Evolutionary conservation across 2,888 invertebrate species (phyloP), one percentile per base, ranked within the genome.

Genomic region (Alloplasta piceator): DNA sequence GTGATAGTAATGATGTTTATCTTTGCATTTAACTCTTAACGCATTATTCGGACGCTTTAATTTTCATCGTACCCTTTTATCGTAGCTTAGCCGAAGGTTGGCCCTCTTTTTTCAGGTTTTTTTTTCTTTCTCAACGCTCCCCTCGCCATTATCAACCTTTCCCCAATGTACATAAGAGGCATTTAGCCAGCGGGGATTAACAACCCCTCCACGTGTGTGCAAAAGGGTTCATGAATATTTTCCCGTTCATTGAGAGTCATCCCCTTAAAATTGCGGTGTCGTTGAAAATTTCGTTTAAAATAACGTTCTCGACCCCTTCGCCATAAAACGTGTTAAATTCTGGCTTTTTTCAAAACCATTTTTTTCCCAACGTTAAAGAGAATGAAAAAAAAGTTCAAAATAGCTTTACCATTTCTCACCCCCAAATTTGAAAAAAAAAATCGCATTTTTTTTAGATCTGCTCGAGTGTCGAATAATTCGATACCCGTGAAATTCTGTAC

Each of bases 141-240:
- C 16, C n/a, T n/a, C 9, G 6, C 43, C 64, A 36, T 66, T 43
- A 38, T 64, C 66, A 78, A 75, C 41, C 74, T 60, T 67, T 74
- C 14, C 61, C 66, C 61, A 61, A 74, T 48, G 38, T 61, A 36
- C 50, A 67, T 60, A 71, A 75, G 75, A 73, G 14, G 43, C 7
- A 61, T 74, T 81, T 74, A 81, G 70, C 52, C 55, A 48, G 38
- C 38, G 50, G 50, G 74, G 66, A 66, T 67, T 67, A 74, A 38
- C 58, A 26, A 5, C 50, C 41, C 55, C 7, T 10, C 7, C 43
- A 43, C 7, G 38, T 12, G 43, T 36, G 58, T 12, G 61, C 38
- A 60, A 74, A 58, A 48, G 55, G 56, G 48, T 50, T 74, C 78
- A 74, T 81, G 74, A 78, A 81, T 78, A 74, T 64, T 71, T 63